phyloP scores from a whole-genome alignment of 2,113 vertebrate genomes.

The Telmatochromis sp. region DNA sequence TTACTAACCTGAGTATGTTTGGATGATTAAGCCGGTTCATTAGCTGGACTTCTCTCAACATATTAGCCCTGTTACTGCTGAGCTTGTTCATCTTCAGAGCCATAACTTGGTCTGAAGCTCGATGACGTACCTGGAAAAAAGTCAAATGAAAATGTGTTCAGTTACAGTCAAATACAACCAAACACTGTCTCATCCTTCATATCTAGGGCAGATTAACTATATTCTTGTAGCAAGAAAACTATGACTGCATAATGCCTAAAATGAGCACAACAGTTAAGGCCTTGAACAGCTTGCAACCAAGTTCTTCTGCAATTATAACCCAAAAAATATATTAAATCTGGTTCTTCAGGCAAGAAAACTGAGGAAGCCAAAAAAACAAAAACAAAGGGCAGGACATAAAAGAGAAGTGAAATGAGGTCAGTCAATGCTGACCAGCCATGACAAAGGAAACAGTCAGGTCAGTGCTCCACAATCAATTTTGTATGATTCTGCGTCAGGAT shows the following conservation, averaged over 20 bases:
- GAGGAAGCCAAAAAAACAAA: not conserved
- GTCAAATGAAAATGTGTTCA: not conserved
- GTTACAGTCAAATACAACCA: not conserved
- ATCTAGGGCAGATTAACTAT: not conserved
- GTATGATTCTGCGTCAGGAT: not conserved
- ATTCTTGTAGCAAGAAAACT: not conserved
- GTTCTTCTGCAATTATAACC: not conserved
- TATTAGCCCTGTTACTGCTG: constrained; percentile 95
- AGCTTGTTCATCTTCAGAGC: constrained; percentile 98
- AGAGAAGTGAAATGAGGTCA: constrained; percentile 41
- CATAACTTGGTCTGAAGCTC: constrained; percentile 93
- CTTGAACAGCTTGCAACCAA: not conserved
- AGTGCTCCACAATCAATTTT: constrained; percentile 31
- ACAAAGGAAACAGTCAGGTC: constrained; percentile 2
- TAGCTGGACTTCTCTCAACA: constrained; percentile 94
- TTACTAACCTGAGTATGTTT: constrained; percentile 87
- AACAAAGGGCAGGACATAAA: not conserved
- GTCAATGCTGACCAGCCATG: not conserved
- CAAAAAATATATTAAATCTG: not conserved
- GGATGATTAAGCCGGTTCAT: constrained; percentile 97
- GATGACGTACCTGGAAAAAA: constrained; percentile 83
- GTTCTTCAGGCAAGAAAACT: not conserved
- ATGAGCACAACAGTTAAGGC: not conserved
- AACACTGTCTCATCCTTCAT: not conserved
- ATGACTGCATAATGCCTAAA: not conserved